phyloP scores from a whole-genome alignment of 2,888 invertebrate species.

The Nomada lathburiana region DNA sequence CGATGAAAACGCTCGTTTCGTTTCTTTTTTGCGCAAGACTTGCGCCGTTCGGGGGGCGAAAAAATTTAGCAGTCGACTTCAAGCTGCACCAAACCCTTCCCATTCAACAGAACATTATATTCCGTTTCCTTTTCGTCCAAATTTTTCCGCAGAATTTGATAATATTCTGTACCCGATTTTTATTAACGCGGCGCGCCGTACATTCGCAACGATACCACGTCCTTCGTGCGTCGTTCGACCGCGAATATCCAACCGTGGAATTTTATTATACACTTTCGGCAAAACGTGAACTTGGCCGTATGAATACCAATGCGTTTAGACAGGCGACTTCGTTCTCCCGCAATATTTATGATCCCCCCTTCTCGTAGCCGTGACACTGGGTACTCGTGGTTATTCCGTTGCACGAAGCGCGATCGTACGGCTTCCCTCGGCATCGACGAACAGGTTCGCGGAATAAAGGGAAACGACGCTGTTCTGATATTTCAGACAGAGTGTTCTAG shows the following conservation, averaged over 20 bases:
- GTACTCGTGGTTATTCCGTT: conserved; percentile 11
- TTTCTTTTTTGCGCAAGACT: not conserved
- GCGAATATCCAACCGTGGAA: conserved; percentile 36
- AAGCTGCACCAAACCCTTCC: not conserved
- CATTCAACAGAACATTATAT: not conserved
- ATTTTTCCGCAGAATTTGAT: too few relatives aligned
- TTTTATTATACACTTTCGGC: conserved; percentile 57
- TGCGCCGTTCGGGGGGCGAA: not conserved
- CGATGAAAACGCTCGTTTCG: not conserved
- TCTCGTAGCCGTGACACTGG: not conserved
- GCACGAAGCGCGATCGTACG: conserved; percentile 16
- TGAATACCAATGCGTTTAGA: conserved; percentile 57
- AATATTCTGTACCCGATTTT: conserved; percentile 9
- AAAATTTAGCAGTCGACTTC: not conserved
- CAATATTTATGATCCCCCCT: conserved; percentile 39
- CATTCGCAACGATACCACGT: not conserved
- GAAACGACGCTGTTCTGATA: not conserved
- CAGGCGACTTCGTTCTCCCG: conserved; percentile 32
- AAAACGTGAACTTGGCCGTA: conserved; percentile 34
- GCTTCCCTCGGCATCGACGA: conserved; percentile 12
- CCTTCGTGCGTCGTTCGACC: conserved; percentile 24
- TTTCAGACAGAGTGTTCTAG: not conserved
- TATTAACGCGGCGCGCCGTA: conserved; percentile 6
- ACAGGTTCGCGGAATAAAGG: conserved; percentile 9
- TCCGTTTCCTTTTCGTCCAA: too few relatives aligned